These are phyloP conservation scores for Parasteatoda tepidariorum DNA, from an alignment of 1,140 invertebrate species.

Conservation along the genomic window DNA sequence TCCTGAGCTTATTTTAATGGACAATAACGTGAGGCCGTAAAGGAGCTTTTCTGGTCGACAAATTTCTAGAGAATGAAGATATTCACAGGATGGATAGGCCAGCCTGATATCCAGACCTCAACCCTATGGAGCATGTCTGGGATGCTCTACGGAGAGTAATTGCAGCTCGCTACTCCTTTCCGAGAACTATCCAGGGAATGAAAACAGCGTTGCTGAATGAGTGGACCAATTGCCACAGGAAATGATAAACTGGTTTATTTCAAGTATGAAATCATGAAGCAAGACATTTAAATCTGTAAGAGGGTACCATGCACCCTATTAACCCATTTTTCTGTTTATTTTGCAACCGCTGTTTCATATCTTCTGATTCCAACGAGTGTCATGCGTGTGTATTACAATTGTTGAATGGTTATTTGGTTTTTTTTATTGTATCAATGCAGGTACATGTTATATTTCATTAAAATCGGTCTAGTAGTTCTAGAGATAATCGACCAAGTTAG, in stretches of 20 bases:
- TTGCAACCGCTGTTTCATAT: background rate
- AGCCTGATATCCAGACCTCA: background rate
- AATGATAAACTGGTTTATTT: background rate
- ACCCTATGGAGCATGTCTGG: background rate
- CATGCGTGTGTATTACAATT: background rate
- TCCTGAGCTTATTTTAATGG: background rate
- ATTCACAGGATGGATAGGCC: background rate
- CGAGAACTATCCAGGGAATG: no score
- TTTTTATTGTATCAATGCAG: background rate
- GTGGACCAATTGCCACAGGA: background rate
- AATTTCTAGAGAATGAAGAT: background rate
- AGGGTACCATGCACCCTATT: background rate
- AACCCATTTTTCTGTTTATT: background rate
- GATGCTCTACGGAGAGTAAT: background rate
- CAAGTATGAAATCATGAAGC: background rate
- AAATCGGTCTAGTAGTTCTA: background rate
- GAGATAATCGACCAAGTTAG: background rate
- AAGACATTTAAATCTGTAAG: background rate
- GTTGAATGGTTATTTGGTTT: background rate
- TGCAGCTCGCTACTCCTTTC: background rate
- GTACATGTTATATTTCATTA: background rate
- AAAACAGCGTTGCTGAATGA: background rate
- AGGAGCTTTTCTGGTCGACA: background rate
- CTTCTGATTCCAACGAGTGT: background rate
- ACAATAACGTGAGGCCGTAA: background rate